These are phyloP conservation scores for Steatocranus sp. DNA, from an alignment of 2,797 vertebrate species.

Conservation along the genomic window DNA sequence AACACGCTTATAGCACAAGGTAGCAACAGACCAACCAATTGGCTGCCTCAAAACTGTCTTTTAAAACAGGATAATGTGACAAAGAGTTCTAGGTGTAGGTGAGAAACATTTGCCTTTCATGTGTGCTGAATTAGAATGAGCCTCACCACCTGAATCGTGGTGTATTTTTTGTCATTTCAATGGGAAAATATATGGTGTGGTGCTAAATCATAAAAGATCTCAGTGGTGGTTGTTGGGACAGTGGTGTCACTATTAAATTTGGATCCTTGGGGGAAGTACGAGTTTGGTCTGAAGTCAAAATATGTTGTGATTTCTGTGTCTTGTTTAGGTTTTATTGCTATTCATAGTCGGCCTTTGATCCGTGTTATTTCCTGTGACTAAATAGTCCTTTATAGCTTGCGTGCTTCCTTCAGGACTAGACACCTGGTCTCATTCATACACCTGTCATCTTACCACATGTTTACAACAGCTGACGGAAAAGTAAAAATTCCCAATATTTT, in stretches of 20 bases:
- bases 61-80: not conserved
- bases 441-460: not conserved
- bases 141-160: not conserved
- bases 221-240: not conserved
- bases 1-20: not conserved
- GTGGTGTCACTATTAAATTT: not conserved
- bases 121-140: not conserved
- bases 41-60: not conserved
- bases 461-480: not conserved
- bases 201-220: not conserved
- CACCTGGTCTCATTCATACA: slow-evolving; percentile 37
- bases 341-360: slow-evolving; percentile 68
- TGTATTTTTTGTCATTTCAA: not conserved
- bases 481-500: not conserved
- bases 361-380: slow-evolving; percentile 82
- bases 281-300: slow-evolving; percentile 74
- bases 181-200: not conserved
- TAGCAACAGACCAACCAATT: not conserved
- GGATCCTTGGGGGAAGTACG: not conserved
- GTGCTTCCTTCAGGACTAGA: slow-evolving; percentile 42
- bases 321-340: slow-evolving; percentile 77
- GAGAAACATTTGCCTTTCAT: not conserved
- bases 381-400: not conserved
- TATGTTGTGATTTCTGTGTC: slow-evolving; percentile 80
- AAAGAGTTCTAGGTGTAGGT: not conserved